Evolutionary conservation across 2,797 vertebrate species (phyloP).

Genomic region (Anas bernieri): DNA sequence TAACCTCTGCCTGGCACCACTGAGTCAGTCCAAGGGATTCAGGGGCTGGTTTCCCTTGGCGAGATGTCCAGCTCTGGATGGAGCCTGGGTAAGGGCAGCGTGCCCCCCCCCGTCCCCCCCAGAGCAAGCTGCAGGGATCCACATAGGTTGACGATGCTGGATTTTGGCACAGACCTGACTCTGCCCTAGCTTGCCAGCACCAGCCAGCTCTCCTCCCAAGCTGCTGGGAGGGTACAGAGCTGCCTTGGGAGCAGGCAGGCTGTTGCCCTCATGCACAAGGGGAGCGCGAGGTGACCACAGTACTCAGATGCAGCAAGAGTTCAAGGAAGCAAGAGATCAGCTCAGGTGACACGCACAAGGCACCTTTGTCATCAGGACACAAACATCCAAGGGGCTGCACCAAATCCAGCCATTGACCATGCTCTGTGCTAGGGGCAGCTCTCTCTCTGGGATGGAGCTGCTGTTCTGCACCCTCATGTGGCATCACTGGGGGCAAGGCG

Average conservation of each 20-base stretch:
- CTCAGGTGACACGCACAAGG: neutral
- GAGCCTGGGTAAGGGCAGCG: neutral
- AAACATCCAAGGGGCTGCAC: neutral
- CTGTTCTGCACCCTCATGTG: rapidly evolving
- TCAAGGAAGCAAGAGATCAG: neutral
- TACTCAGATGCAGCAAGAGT: neutral
- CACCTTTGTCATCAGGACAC: rapidly evolving
- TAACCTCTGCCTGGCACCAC: neutral
- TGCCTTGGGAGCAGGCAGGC: rapidly evolving
- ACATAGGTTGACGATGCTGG: rapidly evolving
- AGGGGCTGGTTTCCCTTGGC: rapidly evolving
- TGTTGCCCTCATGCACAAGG: rapidly evolving
- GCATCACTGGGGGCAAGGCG: rapidly evolving
- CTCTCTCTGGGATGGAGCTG: rapidly evolving
- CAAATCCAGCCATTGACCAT: neutral
- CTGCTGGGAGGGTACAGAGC: neutral
- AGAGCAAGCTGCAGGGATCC: neutral
- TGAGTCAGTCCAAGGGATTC: neutral
- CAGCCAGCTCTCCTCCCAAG: rapidly evolving
- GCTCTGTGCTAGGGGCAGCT: rapidly evolving
- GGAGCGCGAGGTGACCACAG: neutral
- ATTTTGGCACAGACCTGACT: neutral
- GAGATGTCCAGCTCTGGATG: neutral
- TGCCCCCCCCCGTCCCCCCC: rapidly evolving
- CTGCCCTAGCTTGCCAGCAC: neutral